A percentile compares a stretch with the other conserved stretches of the same genome.
Evolutionary conservation across 2,113 vertebrate species (phyloP).

Genomic region (Corvus hawaiiensis): DNA sequence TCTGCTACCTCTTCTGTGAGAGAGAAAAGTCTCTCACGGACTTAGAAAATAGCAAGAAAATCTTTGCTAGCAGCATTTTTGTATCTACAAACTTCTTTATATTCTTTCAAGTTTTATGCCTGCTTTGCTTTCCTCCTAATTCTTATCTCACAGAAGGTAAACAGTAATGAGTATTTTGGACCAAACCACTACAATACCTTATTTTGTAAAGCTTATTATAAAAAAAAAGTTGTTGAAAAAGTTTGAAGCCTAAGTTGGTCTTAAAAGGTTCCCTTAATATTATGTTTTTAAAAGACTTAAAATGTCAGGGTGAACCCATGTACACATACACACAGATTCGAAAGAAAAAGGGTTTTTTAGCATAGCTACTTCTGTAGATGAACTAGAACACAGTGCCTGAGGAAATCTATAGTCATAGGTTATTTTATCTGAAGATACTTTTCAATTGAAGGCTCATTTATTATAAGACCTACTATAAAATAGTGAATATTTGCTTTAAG

Average conservation of each 20-base stretch:
- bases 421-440: background rate
- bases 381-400: background rate
- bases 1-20: too few relatives aligned
- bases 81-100: too few relatives aligned
- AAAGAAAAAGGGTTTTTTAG: background rate
- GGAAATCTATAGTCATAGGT: background rate
- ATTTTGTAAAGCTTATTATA: background rate
- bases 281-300: background rate
- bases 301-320: background rate
- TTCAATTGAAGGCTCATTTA: conserved; percentile 8
- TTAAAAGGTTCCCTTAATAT: background rate
- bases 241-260: background rate
- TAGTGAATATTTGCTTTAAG: conserved; percentile 35
- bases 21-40: too few relatives aligned
- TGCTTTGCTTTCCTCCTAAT: too few relatives aligned
- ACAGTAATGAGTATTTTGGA: too few relatives aligned
- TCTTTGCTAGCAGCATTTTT: too few relatives aligned
- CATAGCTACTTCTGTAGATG: background rate
- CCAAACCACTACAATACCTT: background rate
- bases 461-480: conserved; percentile 22
- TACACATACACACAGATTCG: background rate
- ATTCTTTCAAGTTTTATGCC: too few relatives aligned
- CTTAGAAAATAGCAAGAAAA: too few relatives aligned
- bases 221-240: background rate
- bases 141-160: too few relatives aligned